Conservation (phyloP, 2,113 vertebrate species). For the Cyprinodon variegatus region DNA sequence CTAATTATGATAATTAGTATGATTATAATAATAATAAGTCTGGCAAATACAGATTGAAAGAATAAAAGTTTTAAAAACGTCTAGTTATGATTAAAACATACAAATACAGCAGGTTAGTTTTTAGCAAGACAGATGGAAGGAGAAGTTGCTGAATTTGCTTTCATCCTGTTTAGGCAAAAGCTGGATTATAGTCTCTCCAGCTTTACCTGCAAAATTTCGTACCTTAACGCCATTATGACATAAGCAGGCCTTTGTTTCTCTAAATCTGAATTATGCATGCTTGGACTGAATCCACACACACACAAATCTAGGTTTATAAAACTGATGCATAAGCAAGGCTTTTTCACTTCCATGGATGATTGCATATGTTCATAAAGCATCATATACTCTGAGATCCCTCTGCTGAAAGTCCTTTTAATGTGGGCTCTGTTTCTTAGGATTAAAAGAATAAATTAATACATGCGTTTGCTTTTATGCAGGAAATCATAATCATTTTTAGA, state of each 20-base stretch:
- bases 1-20: background rate
- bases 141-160: constrained; percentile 28
- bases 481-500: no score
- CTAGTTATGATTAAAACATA: background rate
- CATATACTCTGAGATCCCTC: background rate
- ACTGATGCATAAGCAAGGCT: constrained; percentile 38
- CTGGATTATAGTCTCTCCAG: constrained; percentile 64
- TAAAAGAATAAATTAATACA: no score
- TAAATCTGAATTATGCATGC: constrained; percentile 69
- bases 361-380: no score
- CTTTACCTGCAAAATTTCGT: constrained; percentile 59
- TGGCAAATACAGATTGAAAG: background rate
- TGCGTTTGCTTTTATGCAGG: no score
- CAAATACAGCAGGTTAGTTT: background rate
- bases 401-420: background rate
- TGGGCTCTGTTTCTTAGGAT: background rate
- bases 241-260: constrained; percentile 69
- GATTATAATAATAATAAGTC: background rate
- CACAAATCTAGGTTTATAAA: constrained; percentile 21
- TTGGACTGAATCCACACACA: constrained; percentile 53
- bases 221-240: constrained; percentile 65
- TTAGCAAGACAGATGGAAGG: constrained; percentile 5
- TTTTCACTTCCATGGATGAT: constrained; percentile 21
- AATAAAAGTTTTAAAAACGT: background rate
- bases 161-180: constrained; percentile 49